A percentile compares a stretch with the other conserved stretches of the same genome.
These are phyloP conservation scores for Limnephilus auricula DNA, from an alignment of 2,888 invertebrate genomes.

Conservation along the genomic window DNA sequence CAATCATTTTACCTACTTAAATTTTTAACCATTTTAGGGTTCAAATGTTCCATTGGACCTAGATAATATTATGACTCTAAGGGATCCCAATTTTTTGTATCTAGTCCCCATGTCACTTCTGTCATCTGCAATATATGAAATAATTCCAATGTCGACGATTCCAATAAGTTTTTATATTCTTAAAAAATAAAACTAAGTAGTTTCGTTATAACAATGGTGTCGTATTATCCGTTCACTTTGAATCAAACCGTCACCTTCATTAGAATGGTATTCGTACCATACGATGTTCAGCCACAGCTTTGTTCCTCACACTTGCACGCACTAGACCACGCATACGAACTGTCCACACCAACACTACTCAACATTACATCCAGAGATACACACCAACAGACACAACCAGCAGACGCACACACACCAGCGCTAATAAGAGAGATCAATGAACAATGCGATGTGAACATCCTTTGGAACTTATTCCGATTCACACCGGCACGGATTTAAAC, in stretches of 20 bases:
- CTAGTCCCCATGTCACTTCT: too few species aligned
- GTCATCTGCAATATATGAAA: too few species aligned
- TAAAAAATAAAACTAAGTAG: neutral
- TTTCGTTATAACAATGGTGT: neutral
- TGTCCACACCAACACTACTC: neutral
- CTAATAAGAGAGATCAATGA: conserved; percentile 35
- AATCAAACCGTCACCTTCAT: neutral
- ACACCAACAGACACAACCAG: neutral
- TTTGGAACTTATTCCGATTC: conserved; percentile 14
- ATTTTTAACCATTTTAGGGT: too few species aligned
- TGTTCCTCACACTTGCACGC: conserved; percentile 5
- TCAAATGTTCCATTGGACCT: too few species aligned
- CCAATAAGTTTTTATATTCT: neutral
- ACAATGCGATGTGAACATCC: conserved; percentile 33
- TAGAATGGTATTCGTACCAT: neutral
- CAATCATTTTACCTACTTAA: too few species aligned
- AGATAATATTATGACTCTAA: too few species aligned
- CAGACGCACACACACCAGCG: conserved; percentile 26
- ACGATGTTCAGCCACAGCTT: neutral
- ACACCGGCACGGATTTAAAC: conserved; percentile 3
- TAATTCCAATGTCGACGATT: neutral
- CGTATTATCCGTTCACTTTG: neutral
- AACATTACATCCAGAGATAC: neutral
- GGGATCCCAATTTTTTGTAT: too few species aligned
- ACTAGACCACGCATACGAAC: neutral